Conservation (phyloP, 2,888 invertebrate species). For the Cartodere bifasciata region DNA sequence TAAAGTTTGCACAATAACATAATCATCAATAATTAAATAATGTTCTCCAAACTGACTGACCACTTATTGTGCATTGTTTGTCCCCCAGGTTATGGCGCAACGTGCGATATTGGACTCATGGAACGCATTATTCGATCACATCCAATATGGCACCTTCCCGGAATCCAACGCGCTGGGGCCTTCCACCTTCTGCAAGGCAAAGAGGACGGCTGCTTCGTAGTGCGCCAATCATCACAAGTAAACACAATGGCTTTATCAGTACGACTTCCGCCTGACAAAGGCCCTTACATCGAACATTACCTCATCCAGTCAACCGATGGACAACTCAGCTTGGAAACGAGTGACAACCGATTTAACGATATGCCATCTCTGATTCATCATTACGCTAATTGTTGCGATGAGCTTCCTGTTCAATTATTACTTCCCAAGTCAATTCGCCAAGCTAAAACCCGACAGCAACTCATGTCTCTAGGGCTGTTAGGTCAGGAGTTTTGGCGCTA, state of each 20-base stretch:
- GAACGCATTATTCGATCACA: constrained; percentile 84
- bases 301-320: constrained; percentile 76
- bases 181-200: constrained; percentile 88
- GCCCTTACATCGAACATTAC: constrained; percentile 92
- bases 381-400: constrained; percentile 89
- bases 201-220: constrained; percentile 90
- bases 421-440: constrained; percentile 76
- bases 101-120: constrained; percentile 72
- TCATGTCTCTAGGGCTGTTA: constrained; percentile 78
- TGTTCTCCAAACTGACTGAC: no score
- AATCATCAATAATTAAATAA: no score
- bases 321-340: constrained; percentile 81
- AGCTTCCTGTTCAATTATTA: constrained; percentile 80
- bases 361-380: constrained; percentile 88
- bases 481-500: constrained; percentile 77
- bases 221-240: constrained; percentile 84
- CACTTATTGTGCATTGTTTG: no score
- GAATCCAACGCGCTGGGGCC: constrained; percentile 85
- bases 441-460: constrained; percentile 79
- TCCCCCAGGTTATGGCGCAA: constrained; percentile 49
- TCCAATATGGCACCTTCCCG: constrained; percentile 92
- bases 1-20: no score
- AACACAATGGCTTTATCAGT: constrained; percentile 94
- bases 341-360: constrained; percentile 84
- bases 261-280: constrained; percentile 72